Base-by-base conservation (phyloP, 2,888 invertebrate genomes). In the Meghimatium bilineatum region DNA sequence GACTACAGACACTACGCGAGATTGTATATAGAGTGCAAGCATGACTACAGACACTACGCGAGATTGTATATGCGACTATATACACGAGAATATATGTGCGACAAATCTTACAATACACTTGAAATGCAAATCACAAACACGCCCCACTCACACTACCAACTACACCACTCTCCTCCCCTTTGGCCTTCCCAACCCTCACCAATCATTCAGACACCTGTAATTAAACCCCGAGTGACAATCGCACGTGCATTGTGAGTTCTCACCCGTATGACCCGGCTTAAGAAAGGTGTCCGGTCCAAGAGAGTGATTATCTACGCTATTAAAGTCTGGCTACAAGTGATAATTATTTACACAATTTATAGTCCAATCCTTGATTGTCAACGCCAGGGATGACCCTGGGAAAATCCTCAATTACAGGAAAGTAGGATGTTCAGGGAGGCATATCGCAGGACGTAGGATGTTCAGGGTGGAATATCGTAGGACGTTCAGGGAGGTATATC, bases 121-220 rank as follows among this genome's bases (percentile, higher is more conserved):
- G n/a, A n/a, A n/a, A n/a, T n/a, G n/a, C n/a, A n/a, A n/a, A 44
- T 44, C 44, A 44, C 44, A 5, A 23, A 3, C 36, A 14, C 56
- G 6, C 56, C 56, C 17, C 20, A 56, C 56, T 20, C 56, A 12
- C 3, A 49, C 29, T 23, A 44, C 34, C n/a, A 72, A 12, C 49
- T 23, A 3, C 71, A 23, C 23, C 38, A 23, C 26, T 17, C 38
- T 36, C 32, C 23, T 20, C 71, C 29, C 23, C 49, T n/a, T 12
- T 49, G 72, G 49, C 72, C 72, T 49, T 49, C 72, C n/a, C 14
- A 29, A 12, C 29, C 29, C 77, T 44, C 14, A 29, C 78, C 67
- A 60, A 78, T 78, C 63, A 78, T 49, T 10, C 44, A n/a, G 12
- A 67, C 78, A 78, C 78, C 78, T 78, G 78, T 78, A 78, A 78